These are phyloP conservation scores for Diabrotica undecimpunctata DNA, from an alignment of 1,140 invertebrate genomes.

Conservation along the genomic window DNA sequence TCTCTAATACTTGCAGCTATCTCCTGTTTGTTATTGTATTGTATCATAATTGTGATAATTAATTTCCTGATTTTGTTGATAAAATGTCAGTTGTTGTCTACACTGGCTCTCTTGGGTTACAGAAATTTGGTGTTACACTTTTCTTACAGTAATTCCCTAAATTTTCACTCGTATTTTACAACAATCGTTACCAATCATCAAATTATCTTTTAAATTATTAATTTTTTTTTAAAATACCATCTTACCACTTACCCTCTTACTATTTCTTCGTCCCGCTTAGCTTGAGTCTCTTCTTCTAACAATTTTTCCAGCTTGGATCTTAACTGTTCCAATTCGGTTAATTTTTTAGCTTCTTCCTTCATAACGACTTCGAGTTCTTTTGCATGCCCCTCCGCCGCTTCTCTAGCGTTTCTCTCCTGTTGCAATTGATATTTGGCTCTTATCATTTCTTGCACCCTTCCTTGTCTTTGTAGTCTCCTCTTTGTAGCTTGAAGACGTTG, in stretches of 20 bases:
- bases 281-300: slow-evolving; percentile 75
- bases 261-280: slow-evolving; percentile 80
- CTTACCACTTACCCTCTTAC: slow-evolving; percentile 56
- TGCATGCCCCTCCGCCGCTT: slow-evolving; percentile 63
- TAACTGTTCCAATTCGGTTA: slow-evolving; percentile 68
- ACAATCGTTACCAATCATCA: too few species aligned
- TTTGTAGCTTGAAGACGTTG: slow-evolving; percentile 61
- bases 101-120: too few species aligned
- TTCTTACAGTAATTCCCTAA: too few species aligned
- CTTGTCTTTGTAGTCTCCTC: slow-evolving; percentile 57
- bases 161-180: too few species aligned
- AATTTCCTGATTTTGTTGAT: too few species aligned
- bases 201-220: too few species aligned
- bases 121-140: too few species aligned
- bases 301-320: slow-evolving; percentile 63
- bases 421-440: slow-evolving; percentile 57
- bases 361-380: slow-evolving; percentile 62
- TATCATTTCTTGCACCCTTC: slow-evolving; percentile 54
- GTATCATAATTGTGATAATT: too few species aligned
- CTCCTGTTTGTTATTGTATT: too few species aligned
- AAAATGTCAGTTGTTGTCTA: too few species aligned
- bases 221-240: too few species aligned
- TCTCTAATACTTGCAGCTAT: too few species aligned
- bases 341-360: slow-evolving; percentile 65
- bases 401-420: slow-evolving; percentile 62